These are phyloP conservation scores for Sciurus carolinensis DNA, from an alignment of 2,797 vertebrate genomes.

Conservation along the genomic window DNA sequence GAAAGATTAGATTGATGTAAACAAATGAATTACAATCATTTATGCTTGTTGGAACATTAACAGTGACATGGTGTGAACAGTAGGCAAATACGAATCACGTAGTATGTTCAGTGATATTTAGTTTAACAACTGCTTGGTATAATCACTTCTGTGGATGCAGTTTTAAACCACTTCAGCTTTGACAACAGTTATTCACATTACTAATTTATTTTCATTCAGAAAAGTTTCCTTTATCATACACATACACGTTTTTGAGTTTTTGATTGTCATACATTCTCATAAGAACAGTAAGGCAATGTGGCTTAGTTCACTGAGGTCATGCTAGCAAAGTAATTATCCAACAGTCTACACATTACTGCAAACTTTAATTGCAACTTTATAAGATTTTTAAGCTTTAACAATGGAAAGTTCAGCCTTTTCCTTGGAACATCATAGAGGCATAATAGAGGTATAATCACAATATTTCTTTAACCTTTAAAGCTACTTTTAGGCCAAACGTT, in stretches of 20 bases:
- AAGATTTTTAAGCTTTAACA: not conserved
- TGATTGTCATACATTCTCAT: not conserved
- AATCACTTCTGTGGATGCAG: not conserved
- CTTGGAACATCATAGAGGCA: not conserved
- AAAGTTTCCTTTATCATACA: not conserved
- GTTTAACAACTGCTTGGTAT: not conserved
- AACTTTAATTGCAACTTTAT: not conserved
- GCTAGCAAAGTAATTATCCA: constrained; percentile 8
- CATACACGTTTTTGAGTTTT: not conserved
- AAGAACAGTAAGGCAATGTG: not conserved
- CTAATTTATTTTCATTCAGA: constrained; percentile 52
- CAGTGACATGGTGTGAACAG: not conserved
- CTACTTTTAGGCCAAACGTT: constrained; percentile 17
- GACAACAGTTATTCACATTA: constrained; percentile 4
- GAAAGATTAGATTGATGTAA: not conserved
- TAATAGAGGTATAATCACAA: constrained; percentile 14
- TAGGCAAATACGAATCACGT: not conserved
- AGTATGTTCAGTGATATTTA: not conserved
- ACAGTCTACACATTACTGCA: not conserved
- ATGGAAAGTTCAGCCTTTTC: constrained; percentile 13
- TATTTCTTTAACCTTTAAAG: constrained; percentile 44
- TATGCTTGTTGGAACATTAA: not conserved
- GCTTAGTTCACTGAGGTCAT: not conserved
- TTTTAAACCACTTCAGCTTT: constrained; percentile 11
- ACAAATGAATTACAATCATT: not conserved